phyloP scores from a whole-genome alignment of 2,797 vertebrate genomes.

The Sparidentex hasta region DNA sequence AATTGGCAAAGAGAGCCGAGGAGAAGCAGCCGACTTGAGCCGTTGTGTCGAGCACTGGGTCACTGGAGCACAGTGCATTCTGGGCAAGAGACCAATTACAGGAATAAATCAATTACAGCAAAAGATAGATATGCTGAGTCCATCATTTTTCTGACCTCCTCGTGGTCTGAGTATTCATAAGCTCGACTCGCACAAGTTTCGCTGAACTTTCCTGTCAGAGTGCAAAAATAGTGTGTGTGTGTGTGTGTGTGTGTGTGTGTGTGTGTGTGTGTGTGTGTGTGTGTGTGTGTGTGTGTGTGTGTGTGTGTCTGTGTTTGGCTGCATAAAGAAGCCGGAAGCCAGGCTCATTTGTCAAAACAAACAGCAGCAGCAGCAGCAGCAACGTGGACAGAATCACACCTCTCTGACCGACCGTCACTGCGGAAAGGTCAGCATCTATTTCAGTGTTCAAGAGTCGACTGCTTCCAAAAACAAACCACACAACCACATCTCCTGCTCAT shows the following conservation, averaged over 20 bases:
- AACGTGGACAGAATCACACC: background rate
- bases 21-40: conserved; percentile 3
- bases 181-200: background rate
- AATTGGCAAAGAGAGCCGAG: background rate
- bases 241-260: background rate
- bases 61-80: conserved; percentile 20
- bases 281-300: background rate
- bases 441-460: background rate
- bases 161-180: background rate
- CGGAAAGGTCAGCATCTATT: conserved; percentile 2
- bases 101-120: conserved; percentile 6
- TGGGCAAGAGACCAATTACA: conserved; percentile 16
- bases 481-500: background rate
- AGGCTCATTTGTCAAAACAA: conserved; percentile 20
- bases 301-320: background rate
- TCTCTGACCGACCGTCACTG: background rate
- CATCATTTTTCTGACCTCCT: background rate
- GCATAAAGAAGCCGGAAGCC: background rate
- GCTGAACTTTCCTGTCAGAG: background rate
- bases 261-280: background rate
- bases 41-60: conserved; percentile 4
- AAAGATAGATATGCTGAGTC: conserved; percentile 1
- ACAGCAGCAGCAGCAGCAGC: background rate
- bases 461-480: background rate
- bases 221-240: background rate